phyloP scores from a whole-genome alignment of 2,797 vertebrate species.

The Neopelma chrysocephalum region DNA sequence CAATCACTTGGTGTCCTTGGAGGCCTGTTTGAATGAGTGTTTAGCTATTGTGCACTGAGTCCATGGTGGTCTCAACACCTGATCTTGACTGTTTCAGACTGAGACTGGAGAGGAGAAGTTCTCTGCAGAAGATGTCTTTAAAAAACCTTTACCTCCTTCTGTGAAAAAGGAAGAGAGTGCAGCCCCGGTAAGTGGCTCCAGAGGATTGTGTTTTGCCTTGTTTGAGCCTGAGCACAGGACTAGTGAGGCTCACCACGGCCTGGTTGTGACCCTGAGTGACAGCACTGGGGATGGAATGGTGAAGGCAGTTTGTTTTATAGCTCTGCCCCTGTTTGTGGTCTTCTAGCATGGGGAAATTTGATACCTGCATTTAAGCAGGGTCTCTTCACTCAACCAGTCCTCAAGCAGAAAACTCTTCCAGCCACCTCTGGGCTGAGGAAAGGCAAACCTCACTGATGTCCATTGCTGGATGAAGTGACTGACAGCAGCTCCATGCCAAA shows the following conservation, averaged over 20 bases:
- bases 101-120: slow-evolving; percentile 69
- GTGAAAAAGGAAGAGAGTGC: slow-evolving; percentile 87
- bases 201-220: neutral
- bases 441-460: neutral
- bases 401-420: neutral
- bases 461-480: neutral
- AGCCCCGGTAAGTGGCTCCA: slow-evolving; percentile 79
- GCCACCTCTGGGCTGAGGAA: neutral
- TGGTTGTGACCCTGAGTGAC: neutral
- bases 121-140: slow-evolving; percentile 89
- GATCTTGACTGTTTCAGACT: slow-evolving; percentile 69
- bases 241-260: neutral
- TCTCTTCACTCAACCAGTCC: neutral
- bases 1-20: neutral
- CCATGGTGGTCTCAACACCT: neutral
- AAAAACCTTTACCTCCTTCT: slow-evolving; percentile 91
- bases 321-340: neutral
- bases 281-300: neutral
- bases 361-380: neutral
- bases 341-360: neutral
- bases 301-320: neutral
- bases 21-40: neutral
- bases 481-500: neutral
- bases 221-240: neutral
- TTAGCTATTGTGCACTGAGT: neutral